These are phyloP conservation scores for Labeo catla DNA, from an alignment of 2,113 vertebrate genomes.

Conservation along the genomic window DNA sequence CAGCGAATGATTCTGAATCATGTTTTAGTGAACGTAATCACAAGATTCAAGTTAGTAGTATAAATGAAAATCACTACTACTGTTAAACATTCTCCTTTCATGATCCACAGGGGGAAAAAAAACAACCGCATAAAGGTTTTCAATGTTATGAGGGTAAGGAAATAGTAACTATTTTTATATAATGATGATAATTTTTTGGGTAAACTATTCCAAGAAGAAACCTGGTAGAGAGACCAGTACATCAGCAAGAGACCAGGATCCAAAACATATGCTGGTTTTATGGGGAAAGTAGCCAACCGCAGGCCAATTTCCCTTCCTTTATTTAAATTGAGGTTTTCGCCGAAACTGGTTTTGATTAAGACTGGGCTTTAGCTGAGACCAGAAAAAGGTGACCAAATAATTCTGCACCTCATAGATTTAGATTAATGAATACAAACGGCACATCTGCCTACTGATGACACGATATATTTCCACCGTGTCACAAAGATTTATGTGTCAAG, in stretches of 20 bases:
- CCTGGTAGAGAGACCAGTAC: background rate
- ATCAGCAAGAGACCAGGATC: background rate
- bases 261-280: background rate
- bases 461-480: conserved; percentile 8
- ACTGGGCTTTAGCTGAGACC: background rate
- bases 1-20: background rate
- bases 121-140: no score
- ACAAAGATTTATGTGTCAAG: background rate
- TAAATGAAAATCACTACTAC: background rate
- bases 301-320: background rate
- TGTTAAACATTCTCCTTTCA: background rate
- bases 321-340: background rate
- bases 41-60: background rate
- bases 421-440: no score
- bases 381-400: background rate
- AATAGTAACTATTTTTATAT: no score
- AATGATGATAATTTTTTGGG: background rate
- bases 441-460: conserved; percentile 10
- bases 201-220: background rate
- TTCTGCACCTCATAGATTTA: no score
- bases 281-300: background rate
- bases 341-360: background rate
- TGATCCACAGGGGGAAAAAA: background rate
- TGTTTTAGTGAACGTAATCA: no score
- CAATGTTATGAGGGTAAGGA: background rate